A percentile compares a stretch with the other conserved stretches of the same genome.
Conservation (phyloP, 1,140 invertebrate genomes). For the Trinorchestia longiramus region DNA sequence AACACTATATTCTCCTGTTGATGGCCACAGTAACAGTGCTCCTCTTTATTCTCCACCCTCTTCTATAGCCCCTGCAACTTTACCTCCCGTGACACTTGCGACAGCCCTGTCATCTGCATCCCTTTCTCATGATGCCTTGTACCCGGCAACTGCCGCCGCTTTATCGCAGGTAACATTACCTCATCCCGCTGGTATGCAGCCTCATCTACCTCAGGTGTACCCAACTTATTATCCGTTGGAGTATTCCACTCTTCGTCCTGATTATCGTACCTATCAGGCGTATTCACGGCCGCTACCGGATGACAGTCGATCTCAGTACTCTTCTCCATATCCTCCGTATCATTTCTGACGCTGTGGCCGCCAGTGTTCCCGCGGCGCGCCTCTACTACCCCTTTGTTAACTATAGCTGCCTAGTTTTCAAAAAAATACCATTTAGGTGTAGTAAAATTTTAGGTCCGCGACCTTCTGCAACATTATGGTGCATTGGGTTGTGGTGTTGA, state of each 20-base stretch:
- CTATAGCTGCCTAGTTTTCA: conserved; percentile 41
- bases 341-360: conserved; percentile 67
- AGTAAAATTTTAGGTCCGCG: neutral
- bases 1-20: conserved; percentile 56
- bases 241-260: conserved; percentile 65
- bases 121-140: conserved; percentile 54
- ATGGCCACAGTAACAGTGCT: conserved; percentile 56
- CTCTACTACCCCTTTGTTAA: conserved; percentile 56
- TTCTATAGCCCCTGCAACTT: neutral
- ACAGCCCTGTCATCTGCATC: conserved; percentile 46
- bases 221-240: conserved; percentile 66
- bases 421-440: conserved; percentile 21
- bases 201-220: conserved; percentile 65
- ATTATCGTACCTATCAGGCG: conserved; percentile 65
- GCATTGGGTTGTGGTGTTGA: neutral
- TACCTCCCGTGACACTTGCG: conserved; percentile 36
- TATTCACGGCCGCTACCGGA: conserved; percentile 61
- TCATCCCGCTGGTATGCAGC: conserved; percentile 61
- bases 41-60: conserved; percentile 64
- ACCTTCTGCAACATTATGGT: neutral
- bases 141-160: conserved; percentile 57
- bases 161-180: conserved; percentile 65
- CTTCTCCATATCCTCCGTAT: conserved; percentile 66
- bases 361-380: conserved; percentile 66
- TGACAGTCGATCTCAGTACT: conserved; percentile 64